Percentiles rank a stretch among this genome's conserved stretches.
These are phyloP conservation scores for Liparis tanakae DNA, from an alignment of 2,797 vertebrate genomes.

Conservation along the genomic window DNA sequence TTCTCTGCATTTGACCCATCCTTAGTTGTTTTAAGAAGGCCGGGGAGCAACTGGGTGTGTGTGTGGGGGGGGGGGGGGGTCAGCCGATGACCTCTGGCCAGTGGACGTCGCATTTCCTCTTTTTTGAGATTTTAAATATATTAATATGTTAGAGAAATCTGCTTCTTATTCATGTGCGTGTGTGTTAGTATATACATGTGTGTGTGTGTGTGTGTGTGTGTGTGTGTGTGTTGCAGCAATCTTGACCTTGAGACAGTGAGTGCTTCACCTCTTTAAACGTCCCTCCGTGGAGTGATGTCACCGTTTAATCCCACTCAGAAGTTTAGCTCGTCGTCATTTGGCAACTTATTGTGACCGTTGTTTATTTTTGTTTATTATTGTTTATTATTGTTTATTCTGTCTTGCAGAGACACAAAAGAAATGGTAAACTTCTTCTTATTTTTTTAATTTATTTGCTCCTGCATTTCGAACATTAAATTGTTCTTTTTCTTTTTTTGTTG, in stretches of 20 bases:
- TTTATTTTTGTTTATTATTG: neutral
- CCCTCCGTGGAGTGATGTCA: conserved; percentile 30
- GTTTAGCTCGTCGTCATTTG: conserved; percentile 20
- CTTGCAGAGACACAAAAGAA: neutral
- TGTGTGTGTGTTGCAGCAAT: conserved; percentile 14
- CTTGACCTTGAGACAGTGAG: conserved; percentile 38
- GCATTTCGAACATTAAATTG: conserved; percentile 26
- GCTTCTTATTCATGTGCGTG: conserved; percentile 14
- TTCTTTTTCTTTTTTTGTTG: neutral
- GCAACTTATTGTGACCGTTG: conserved; percentile 12
- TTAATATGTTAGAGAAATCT: conserved; percentile 40
- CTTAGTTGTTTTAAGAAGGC: no score
- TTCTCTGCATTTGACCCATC: no score
- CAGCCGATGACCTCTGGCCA: conserved; percentile 55
- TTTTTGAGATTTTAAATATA: conserved; percentile 51
- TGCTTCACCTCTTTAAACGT: conserved; percentile 35
- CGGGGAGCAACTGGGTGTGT: no score
- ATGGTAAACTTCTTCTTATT: neutral
- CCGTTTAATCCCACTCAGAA: conserved; percentile 44
- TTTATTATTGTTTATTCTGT: neutral
- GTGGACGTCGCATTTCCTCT: conserved; percentile 24
- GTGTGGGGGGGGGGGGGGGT: neutral
- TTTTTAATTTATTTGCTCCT: neutral
- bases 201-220: conserved; percentile 4
- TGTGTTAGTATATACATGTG: neutral